Evolutionary conservation across 2,113 vertebrate genomes (phyloP), one percentile per base, ranked within the genome.

Genomic region (Sander lucioperca): DNA sequence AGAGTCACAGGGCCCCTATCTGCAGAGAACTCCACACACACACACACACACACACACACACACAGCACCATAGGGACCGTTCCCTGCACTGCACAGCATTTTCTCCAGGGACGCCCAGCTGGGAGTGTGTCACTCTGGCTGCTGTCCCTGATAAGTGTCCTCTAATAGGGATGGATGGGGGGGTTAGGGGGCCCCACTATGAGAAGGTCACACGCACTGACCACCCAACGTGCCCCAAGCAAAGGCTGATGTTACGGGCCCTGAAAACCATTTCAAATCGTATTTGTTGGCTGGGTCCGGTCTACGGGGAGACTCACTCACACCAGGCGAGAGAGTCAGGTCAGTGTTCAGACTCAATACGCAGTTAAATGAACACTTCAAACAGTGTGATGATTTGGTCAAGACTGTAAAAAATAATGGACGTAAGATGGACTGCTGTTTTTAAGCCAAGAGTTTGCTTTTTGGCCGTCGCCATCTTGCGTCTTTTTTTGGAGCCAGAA

Each of bases 1-100:
- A 74, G 87, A 92, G 93, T 93, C 86, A 91, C 93, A 93, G 92
- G 91, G 91, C 91, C 89, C 89, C 90, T 93, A 94, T 94, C 90
- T 89, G 86, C 75, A 88, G 75, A 82, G 87, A 90, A 77, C 80
- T 79, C 65, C 39, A 70, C 69, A 73, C 73, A 74, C 64, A 71
- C 54, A 27, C 65, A 51, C 48, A 74, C 53, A 51, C 66, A 51
- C 62, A 82, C 64, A 76, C 50, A 62, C 65, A 63, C 54, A 81
- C 81, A 79, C 64, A 56, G 30, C 30, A 33, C 88, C 67, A 30
- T 71, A 45, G 88, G 89, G 88, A 89, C 86, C 75, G 45, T 78
- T 80, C 66, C 65, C 86, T 78, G 75, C 66, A 68, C 86, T 78
- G 75, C 85, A 85, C 67, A 77, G 76, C 67, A 50, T 90, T 91